Percentiles rank a stretch among this genome's conserved stretches.
These are phyloP conservation scores for Xanthostigma xanthostigma DNA, from an alignment of 2,888 invertebrate genomes.

Conservation along the genomic window DNA sequence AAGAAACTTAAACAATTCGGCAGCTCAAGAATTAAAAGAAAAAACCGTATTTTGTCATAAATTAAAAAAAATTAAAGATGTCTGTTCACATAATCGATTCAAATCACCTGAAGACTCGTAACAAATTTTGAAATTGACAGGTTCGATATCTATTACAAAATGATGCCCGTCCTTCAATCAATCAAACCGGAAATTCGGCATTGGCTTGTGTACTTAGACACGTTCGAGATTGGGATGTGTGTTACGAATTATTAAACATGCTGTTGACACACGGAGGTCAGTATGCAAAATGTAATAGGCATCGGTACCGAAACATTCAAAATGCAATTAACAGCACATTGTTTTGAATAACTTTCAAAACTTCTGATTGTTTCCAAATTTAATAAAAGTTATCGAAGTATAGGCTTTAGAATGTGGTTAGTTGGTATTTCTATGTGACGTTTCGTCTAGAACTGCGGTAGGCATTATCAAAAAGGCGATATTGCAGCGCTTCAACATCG, in stretches of 20 bases:
- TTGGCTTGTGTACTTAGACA: slow-evolving; percentile 54
- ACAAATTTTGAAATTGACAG: not conserved
- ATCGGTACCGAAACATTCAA: too few relatives aligned
- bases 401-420: too few relatives aligned
- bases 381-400: too few relatives aligned
- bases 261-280: slow-evolving; percentile 42
- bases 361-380: not conserved
- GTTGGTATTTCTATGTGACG: too few relatives aligned
- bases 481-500: too few relatives aligned
- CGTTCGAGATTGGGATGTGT: slow-evolving; percentile 52
- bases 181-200: slow-evolving; percentile 52
- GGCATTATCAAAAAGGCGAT: too few relatives aligned
- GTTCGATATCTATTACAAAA: slow-evolving; percentile 39
- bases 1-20: too few relatives aligned
- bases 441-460: too few relatives aligned
- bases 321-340: slow-evolving; percentile 2
- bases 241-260: slow-evolving; percentile 44
- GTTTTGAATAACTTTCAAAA: not conserved
- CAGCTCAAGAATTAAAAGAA: too few relatives aligned
- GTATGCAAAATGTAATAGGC: not conserved
- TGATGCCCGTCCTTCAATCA: slow-evolving; percentile 50
- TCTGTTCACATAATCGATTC: not conserved
- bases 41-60: too few relatives aligned
- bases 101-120: not conserved
- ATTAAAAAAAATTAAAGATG: too few relatives aligned